These are phyloP conservation scores for Nomada flava DNA, from an alignment of 2,888 invertebrate genomes.

Conservation along the genomic window DNA sequence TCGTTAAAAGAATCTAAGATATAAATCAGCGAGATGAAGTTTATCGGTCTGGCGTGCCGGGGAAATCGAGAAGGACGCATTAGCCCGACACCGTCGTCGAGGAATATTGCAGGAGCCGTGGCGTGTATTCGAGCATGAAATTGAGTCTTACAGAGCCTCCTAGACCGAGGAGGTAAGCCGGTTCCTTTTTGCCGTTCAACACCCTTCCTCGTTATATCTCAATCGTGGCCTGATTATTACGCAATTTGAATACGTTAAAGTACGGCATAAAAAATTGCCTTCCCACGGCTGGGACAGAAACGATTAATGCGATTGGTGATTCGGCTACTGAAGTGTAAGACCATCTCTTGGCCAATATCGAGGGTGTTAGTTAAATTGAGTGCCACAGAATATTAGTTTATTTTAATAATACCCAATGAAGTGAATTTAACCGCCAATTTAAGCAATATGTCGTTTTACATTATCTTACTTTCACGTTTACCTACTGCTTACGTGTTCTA, in stretches of 20 bases:
- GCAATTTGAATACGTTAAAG: constrained; percentile 39
- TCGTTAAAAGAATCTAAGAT: constrained; percentile 45
- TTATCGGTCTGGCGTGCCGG: constrained; percentile 59
- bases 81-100: constrained; percentile 54
- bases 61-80: constrained; percentile 66
- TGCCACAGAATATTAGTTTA: not conserved
- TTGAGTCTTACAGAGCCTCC: constrained; percentile 67
- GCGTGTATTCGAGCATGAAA: constrained; percentile 68
- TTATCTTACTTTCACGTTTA: too few relatives aligned
- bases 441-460: too few relatives aligned
- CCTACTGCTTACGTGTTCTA: too few relatives aligned
- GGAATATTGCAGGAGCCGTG: constrained; percentile 60
- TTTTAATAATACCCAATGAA: too few relatives aligned
- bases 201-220: constrained; percentile 43
- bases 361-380: too few relatives aligned
- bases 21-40: constrained; percentile 68
- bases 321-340: not conserved
- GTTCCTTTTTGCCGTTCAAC: constrained; percentile 55
- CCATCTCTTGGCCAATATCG: not conserved
- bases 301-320: constrained; percentile 5
- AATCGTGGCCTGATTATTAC: constrained; percentile 55
- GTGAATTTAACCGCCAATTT: not conserved
- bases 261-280: constrained; percentile 13
- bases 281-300: not conserved
- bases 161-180: constrained; percentile 19